Evolutionary conservation across 2,888 invertebrate species (phyloP).

Genomic region (Drosophila mimetica): DNA sequence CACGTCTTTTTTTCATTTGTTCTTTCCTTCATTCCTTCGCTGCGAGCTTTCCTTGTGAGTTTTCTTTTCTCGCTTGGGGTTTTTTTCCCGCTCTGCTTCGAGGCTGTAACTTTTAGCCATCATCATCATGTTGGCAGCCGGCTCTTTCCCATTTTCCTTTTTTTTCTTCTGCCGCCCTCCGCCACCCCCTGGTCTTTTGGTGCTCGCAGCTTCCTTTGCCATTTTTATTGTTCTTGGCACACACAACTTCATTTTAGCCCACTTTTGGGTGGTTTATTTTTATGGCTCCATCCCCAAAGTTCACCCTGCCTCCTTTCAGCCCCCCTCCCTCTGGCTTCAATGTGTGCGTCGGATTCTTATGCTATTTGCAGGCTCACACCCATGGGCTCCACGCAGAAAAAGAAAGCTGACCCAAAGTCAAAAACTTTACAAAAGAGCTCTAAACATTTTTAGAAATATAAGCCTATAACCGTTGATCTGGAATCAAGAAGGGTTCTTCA

Average conservation of each 20-base stretch:
- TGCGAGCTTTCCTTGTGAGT: slow-evolving; percentile 28
- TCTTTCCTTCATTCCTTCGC: slow-evolving; percentile 47
- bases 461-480: not conserved
- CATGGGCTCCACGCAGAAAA: slow-evolving; percentile 27
- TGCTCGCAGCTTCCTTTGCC: slow-evolving; percentile 48
- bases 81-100: slow-evolving; percentile 25
- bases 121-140: slow-evolving; percentile 38
- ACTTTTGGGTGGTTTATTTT: slow-evolving; percentile 79
- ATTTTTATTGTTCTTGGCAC: slow-evolving; percentile 79
- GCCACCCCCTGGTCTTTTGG: not conserved
- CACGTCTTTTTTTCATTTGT: slow-evolving; percentile 67
- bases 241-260: slow-evolving; percentile 78
- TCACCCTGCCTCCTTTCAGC: slow-evolving; percentile 7
- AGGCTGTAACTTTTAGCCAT: slow-evolving; percentile 70
- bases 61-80: slow-evolving; percentile 24
- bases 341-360: slow-evolving; percentile 66
- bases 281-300: slow-evolving; percentile 68
- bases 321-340: slow-evolving; percentile 36
- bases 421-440: not conserved
- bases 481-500: too few species aligned
- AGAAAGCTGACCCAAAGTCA: slow-evolving; percentile 6
- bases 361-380: slow-evolving; percentile 74
- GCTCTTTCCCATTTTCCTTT: not conserved
- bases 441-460: too few species aligned
- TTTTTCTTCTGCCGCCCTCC: not conserved